phyloP scores from a whole-genome alignment of 2,888 invertebrate genomes.

The Pterostichus niger region DNA sequence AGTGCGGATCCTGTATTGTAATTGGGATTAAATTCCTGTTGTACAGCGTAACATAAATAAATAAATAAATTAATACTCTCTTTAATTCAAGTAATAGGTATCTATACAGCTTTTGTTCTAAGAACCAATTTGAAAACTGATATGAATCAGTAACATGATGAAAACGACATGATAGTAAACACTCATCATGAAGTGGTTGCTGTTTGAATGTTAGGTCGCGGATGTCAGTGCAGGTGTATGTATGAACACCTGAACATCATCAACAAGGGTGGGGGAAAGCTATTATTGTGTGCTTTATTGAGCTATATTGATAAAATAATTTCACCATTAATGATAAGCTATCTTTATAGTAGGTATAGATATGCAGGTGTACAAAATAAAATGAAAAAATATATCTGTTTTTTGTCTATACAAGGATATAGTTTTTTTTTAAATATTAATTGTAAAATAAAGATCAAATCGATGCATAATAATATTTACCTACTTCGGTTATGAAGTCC shows the following conservation, averaged over 20 bases:
- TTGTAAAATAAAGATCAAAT: no score
- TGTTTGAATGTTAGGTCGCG: constrained; percentile 1
- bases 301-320: constrained; percentile 39
- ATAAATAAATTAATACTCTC: no score
- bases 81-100: background rate
- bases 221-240: constrained; percentile 46
- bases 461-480: no score
- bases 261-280: background rate
- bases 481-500: no score
- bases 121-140: background rate
- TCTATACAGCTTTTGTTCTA: background rate
- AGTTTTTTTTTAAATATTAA: no score
- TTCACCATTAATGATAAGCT: constrained; percentile 36
- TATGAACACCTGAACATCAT: constrained; percentile 52
- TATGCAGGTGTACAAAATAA: constrained; percentile 39
- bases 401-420: no score
- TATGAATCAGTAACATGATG: constrained; percentile 24
- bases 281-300: constrained; percentile 52
- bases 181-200: constrained; percentile 3
- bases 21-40: no score
- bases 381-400: background rate
- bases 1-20: no score
- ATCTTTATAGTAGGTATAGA: constrained; percentile 40
- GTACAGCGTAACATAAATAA: no score
- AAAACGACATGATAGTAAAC: constrained; percentile 27